Evolutionary conservation across 2,797 vertebrate species (phyloP).

Genomic region (Periparus ater): DNA sequence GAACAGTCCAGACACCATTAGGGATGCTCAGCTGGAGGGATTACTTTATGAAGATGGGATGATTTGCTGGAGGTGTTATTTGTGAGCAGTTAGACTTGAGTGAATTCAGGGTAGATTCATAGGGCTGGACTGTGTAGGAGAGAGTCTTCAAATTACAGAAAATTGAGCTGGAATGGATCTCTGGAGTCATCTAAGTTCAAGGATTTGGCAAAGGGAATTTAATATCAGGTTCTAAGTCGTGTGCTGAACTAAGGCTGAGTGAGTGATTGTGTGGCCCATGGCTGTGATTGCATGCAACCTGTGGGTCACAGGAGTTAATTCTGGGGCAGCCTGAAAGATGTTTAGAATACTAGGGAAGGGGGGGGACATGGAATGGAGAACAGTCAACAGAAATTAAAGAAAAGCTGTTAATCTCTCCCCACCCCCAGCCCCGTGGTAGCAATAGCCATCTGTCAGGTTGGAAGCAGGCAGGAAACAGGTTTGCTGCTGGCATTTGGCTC

Average conservation of each 20-base stretch:
- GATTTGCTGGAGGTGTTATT: background rate
- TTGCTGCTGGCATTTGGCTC: conserved; percentile 46
- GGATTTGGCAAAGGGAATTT: conserved; percentile 45
- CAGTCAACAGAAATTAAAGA: conserved; percentile 48
- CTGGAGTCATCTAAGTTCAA: conserved; percentile 50
- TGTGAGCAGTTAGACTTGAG: background rate
- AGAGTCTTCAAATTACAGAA: conserved; percentile 23
- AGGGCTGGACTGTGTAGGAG: background rate
- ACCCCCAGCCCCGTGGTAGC: conserved; percentile 23
- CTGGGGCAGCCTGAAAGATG: conserved; percentile 28
- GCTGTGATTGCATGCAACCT: conserved; percentile 35
- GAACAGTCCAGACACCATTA: conserved; percentile 2
- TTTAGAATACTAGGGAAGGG: background rate
- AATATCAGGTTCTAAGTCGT: conserved; percentile 11
- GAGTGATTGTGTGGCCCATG: conserved; percentile 20
- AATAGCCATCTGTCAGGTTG: conserved; percentile 63
- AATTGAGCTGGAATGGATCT: conserved; percentile 35
- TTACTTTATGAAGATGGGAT: background rate
- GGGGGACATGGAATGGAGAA: background rate
- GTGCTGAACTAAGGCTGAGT: conserved; percentile 26
- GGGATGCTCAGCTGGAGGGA: background rate
- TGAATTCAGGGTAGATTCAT: background rate
- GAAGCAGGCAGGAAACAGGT: conserved; percentile 42
- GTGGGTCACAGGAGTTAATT: conserved; percentile 50
- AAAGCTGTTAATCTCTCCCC: conserved; percentile 64